Evolutionary conservation across 2,888 invertebrate species (phyloP), one percentile per base, ranked within the genome.

Genomic region (Rambutsinella grinnellia): DNA sequence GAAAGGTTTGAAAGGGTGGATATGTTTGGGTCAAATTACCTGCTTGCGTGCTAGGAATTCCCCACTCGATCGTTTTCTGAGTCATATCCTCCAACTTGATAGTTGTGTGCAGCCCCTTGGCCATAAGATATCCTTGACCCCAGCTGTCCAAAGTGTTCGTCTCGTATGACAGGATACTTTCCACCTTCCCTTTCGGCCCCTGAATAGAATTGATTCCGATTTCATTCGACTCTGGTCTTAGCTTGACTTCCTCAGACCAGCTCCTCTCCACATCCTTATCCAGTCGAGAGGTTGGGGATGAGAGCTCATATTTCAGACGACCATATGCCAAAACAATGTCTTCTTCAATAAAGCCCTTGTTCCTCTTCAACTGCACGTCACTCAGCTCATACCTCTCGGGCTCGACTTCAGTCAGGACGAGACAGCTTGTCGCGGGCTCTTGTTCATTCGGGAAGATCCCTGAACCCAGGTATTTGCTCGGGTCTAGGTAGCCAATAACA

Each of bases 61-160:
- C 93, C 95, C 94, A 95, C 82, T 90, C 89, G 76, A 93, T 90
- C 82, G 76, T 69, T 78, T 79, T 80, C 1, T 53, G 58, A 2
- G 89, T 89, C 1, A 90, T 90, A 82, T 92, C 90, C 2, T 87
- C 87, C 84, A 90, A 87, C 81, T 88, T 89, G 70, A 93, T 90
- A 10, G 88, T 89, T 27, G 92, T 92, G 63, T 90, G 90, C 61
- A 93, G 87, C 5, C 92, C 93, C 72, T 91, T 92, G 54, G 92
- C 90, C 86, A 91, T 92, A 78, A 90, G 93, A 85, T 89, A 92
- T 51, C 90, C 92, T 84, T 92, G 92, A 17, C 94, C 94, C 94
- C 94, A 95, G 85, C 92, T 92, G 77, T 93, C 88, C 19, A 90
- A 89, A 84, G 93, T 91, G 80, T 90, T 90, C 83, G 90, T 93